Evolutionary conservation across 2,888 invertebrate genomes (phyloP), one percentile per base, ranked within the genome.

Genomic region (Hydraecia micacea): DNA sequence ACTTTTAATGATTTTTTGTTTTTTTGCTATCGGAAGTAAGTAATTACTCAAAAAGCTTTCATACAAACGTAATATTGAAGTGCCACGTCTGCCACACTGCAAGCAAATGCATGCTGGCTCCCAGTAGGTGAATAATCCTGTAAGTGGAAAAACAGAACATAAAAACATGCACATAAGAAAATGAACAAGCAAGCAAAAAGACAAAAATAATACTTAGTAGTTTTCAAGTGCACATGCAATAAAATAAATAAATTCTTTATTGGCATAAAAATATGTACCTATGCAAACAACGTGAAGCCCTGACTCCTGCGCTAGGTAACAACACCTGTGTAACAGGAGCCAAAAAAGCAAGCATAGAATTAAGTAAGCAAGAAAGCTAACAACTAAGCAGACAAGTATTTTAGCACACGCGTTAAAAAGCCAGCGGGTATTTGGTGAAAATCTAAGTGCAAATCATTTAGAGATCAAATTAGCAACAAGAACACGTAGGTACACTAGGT

Each of bases 401-500:
- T 71, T 28, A 62, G 49, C 8, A 49, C 18, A 49, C 15, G 18
- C 18, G 28, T 55, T 77, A 49, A 60, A 60, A 58, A 60, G 28
- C 58, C 1, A 36, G 25, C 3, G 28, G n/a, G 15, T 42, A 21
- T 49, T 52, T 18, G n/a, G 11, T 42, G 25, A 67, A 82, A 76
- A 52, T 52, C 52, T 77, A 76, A 82, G 60, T 25, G 49, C 42
- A 49, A 66, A 75, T 79, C 42, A 49, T 81, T 66, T 52, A 28
- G 36, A 60, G 39, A 60, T 39, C 15, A 2, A 67, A 73, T 25
- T 32, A 58, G 81, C 32, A n/a, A 55, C 13, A 73, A 73, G 46
- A 60, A 76, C 25, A 66, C n/a, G 1, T 18, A 75, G 4, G 2
- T n/a, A 75, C 36, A 36, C 36, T 18, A 75, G 6, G 2, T n/a